A percentile compares a stretch with the other conserved stretches of the same genome.
These are phyloP conservation scores for Aleiodes sp. DNA, from an alignment of 1,140 invertebrate genomes.

Conservation along the genomic window DNA sequence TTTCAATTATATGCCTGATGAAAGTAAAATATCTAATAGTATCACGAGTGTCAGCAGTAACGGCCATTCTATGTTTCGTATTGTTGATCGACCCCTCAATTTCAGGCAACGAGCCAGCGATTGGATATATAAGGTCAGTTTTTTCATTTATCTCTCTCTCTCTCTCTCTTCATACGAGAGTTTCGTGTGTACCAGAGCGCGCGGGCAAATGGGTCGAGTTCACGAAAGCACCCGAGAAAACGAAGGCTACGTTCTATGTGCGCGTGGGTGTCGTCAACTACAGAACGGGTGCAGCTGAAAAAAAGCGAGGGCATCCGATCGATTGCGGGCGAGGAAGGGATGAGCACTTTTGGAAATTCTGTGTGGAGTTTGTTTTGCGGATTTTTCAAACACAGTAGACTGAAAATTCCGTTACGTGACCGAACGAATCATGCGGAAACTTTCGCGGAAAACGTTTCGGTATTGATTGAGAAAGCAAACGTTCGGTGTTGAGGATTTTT, in stretches of 20 bases:
- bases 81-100: constrained; percentile 50
- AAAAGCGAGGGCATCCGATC: not conserved
- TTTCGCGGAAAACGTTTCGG: no score
- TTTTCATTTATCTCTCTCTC: not conserved
- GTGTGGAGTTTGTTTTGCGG: not conserved
- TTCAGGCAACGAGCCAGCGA: constrained; percentile 54
- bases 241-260: not conserved
- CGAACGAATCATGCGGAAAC: no score
- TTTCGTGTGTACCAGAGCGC: not conserved
- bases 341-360: not conserved
- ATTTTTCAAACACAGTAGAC: not conserved
- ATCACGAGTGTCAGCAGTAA: constrained; percentile 51
- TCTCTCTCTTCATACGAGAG: not conserved
- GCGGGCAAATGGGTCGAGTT: constrained; percentile 53
- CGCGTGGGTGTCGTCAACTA: constrained; percentile 1
- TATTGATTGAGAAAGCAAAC: no score
- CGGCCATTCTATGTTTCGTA: constrained; percentile 58
- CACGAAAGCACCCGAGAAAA: constrained; percentile 35
- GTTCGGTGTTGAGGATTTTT: no score
- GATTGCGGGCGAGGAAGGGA: no score
- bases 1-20: constrained; percentile 16
- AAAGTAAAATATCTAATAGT: constrained; percentile 54
- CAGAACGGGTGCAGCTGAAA: not conserved
- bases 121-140: constrained; percentile 61
- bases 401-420: no score